Conservation (phyloP, 2,888 invertebrate species). For the Caenorhabditis virilis region DNA sequence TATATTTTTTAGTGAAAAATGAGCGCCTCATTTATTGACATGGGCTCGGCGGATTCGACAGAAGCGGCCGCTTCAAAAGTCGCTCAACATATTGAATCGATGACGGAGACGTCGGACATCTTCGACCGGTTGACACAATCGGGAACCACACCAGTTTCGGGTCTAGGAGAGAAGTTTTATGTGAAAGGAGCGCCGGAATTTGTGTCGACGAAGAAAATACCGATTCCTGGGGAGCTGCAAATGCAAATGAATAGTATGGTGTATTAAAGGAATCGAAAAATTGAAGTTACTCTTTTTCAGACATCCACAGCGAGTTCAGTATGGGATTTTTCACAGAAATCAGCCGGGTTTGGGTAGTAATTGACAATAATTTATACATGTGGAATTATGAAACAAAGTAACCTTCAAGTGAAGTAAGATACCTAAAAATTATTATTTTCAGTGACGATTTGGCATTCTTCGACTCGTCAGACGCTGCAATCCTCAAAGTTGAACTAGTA, state of each 20-base stretch:
- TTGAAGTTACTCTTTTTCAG: constrained; percentile 72
- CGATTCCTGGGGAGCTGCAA: constrained; percentile 59
- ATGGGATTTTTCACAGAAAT: constrained; percentile 98
- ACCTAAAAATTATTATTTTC: constrained; percentile 51
- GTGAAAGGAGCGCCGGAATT: constrained; percentile 46
- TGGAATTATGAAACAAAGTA: constrained; percentile 94
- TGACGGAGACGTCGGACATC: constrained; percentile 41
- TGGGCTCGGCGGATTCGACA: constrained; percentile 34
- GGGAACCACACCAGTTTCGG: constrained; percentile 50
- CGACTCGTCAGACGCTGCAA: constrained; percentile 91
- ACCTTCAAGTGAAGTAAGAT: constrained; percentile 32
- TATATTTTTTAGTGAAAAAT: constrained; percentile 2
- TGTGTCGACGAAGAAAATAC: constrained; percentile 33
- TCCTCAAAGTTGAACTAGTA: constrained; percentile 88
- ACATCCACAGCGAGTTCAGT: constrained; percentile 91
- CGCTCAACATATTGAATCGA: constrained; percentile 38
- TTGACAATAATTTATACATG: constrained; percentile 95
- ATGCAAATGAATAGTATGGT: constrained; percentile 60
- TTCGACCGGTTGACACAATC: constrained; percentile 38
- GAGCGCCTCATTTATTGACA: constrained; percentile 38
- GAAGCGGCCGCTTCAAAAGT: constrained; percentile 44
- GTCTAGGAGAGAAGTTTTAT: constrained; percentile 50
- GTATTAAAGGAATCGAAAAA: background rate
- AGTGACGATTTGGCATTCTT: constrained; percentile 92
- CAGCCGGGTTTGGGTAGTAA: constrained; percentile 91